Conservation (phyloP, 2,888 invertebrate species). For the Creontiades dilutus region DNA sequence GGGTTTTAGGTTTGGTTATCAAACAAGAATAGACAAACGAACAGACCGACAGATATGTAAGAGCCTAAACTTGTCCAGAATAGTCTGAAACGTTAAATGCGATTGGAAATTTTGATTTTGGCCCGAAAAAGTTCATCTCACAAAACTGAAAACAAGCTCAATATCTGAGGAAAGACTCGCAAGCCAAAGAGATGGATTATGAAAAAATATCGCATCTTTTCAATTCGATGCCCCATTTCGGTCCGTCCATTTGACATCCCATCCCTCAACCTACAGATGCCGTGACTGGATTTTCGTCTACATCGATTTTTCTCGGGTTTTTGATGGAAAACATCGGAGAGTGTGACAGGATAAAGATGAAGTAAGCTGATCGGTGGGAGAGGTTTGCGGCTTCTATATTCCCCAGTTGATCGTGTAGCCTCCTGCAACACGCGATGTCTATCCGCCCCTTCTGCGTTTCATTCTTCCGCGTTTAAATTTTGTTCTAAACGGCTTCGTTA, state of each 20-base stretch:
- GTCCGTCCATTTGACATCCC: neutral
- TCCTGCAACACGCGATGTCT: conserved; percentile 2
- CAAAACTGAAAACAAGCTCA: too few relatives aligned
- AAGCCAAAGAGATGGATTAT: too few relatives aligned
- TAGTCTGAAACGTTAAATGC: too few relatives aligned
- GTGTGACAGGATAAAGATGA: conserved; percentile 35
- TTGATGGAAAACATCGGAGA: neutral
- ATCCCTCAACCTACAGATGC: neutral
- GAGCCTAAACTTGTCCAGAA: too few relatives aligned
- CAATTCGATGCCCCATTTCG: neutral
- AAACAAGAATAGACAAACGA: too few relatives aligned
- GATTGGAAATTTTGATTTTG: too few relatives aligned
- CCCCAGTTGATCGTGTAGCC: conserved; percentile 10
- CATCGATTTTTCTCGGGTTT: neutral
- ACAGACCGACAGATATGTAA: too few relatives aligned
- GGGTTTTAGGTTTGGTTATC: too few relatives aligned
- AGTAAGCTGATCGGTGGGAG: neutral
- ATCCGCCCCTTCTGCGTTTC: neutral
- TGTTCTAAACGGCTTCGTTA: neutral
- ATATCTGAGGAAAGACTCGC: too few relatives aligned
- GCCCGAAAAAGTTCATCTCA: too few relatives aligned
- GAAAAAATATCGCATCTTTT: too few relatives aligned
- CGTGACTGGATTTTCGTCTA: conserved; percentile 19
- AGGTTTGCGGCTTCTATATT: neutral
- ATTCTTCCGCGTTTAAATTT: neutral